A percentile compares a stretch with the other conserved stretches of the same genome.
phyloP scores from a whole-genome alignment of 2,113 vertebrate species.

The Brachionichthys hirsutus region DNA sequence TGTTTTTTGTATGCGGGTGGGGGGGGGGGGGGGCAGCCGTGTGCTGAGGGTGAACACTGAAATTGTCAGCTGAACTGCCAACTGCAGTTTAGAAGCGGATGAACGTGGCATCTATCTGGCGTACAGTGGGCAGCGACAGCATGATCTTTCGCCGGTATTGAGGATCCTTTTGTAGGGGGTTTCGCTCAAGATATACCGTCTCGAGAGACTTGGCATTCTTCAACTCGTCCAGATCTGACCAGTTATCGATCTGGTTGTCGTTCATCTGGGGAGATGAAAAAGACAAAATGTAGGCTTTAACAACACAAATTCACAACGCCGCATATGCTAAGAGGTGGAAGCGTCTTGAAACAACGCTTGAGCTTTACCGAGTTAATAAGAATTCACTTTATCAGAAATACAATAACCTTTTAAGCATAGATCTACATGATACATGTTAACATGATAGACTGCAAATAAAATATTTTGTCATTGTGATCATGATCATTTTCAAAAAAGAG shows the following conservation, averaged over 20 bases:
- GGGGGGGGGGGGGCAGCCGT: conserved; percentile 32
- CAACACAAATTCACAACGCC: neutral
- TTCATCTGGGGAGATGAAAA: conserved; percentile 87
- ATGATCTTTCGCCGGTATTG: conserved; percentile 98
- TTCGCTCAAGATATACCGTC: conserved; percentile 94
- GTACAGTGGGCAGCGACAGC: conserved; percentile 90
- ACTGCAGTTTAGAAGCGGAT: conserved; percentile 86
- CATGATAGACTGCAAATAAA: too few species aligned
- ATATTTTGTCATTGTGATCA: too few species aligned
- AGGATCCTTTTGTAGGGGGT: conserved; percentile 95
- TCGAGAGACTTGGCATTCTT: conserved; percentile 89
- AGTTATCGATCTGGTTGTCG: conserved; percentile 94
- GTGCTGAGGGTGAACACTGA: conserved; percentile 43
- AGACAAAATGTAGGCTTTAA: neutral
- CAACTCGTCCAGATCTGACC: conserved; percentile 95
- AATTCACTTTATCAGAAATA: too few species aligned
- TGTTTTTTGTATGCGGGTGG: conserved; percentile 22
- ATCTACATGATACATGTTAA: too few species aligned
- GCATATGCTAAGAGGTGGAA: neutral
- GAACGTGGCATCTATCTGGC: conserved; percentile 97
- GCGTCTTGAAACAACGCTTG: too few species aligned
- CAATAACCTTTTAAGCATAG: too few species aligned
- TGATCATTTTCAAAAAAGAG: too few species aligned
- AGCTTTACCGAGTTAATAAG: too few species aligned
- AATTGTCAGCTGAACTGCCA: conserved; percentile 29